Conservation (phyloP, 1,140 invertebrate species). For the Drosophila biarmipes region DNA sequence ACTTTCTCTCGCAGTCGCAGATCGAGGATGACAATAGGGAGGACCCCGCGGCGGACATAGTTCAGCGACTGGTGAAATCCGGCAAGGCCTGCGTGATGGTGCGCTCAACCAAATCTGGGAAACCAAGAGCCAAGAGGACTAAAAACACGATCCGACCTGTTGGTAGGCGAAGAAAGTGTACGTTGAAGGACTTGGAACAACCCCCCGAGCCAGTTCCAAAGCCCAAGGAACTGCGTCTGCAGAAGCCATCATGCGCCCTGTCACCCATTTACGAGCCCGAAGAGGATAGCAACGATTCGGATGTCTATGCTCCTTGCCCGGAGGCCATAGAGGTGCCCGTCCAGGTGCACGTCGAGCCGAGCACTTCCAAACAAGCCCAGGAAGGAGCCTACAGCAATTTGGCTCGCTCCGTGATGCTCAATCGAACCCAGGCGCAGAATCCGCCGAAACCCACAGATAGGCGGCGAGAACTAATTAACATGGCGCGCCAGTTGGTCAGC, state of each 20-base stretch:
- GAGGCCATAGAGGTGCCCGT: conserved; percentile 5
- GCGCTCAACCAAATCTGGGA: conserved; percentile 39
- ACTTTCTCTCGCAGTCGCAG: conserved; percentile 74
- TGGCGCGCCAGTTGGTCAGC: conserved; percentile 64
- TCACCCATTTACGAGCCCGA: conserved; percentile 56
- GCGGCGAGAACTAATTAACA: conserved; percentile 49
- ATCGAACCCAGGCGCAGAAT: conserved; percentile 52
- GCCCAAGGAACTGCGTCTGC: neutral
- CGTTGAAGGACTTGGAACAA: conserved; percentile 1
- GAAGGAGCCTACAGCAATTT: conserved; percentile 64
- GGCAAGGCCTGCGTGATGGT: conserved; percentile 60
- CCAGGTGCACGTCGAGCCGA: conserved; percentile 29
- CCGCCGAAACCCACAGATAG: conserved; percentile 6
- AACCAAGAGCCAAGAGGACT: conserved; percentile 12
- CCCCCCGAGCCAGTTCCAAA: neutral
- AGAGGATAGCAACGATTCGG: conserved; percentile 21
- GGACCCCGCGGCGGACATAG: conserved; percentile 72
- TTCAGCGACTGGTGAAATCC: conserved; percentile 61
- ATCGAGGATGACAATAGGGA: conserved; percentile 42
- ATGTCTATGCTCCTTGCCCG: neutral
- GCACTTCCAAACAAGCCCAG: conserved; percentile 1
- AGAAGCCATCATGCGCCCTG: conserved; percentile 2
- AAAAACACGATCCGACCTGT: conserved; percentile 18
- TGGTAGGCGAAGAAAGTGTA: conserved; percentile 48
- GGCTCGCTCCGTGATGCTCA: conserved; percentile 63